phyloP scores from a whole-genome alignment of 1,140 invertebrate species.

The Leptinotarsa defecta region DNA sequence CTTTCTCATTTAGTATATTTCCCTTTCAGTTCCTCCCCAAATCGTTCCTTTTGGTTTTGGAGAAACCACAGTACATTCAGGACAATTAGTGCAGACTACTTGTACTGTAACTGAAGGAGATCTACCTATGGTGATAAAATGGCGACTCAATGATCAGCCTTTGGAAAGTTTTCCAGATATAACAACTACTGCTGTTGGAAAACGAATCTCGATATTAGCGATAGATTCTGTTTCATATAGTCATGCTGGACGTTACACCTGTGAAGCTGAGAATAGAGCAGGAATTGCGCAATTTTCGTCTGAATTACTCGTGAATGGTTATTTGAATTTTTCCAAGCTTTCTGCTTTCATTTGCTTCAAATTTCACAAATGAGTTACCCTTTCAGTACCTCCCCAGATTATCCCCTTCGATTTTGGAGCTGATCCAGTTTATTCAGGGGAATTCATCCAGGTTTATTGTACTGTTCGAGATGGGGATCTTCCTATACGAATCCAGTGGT shows the following conservation, averaged over 20 bases:
- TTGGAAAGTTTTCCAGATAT: slow-evolving; percentile 46
- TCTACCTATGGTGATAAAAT: slow-evolving; percentile 67
- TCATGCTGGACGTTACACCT: slow-evolving; percentile 69
- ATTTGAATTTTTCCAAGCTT: slow-evolving; percentile 24
- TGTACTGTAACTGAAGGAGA: slow-evolving; percentile 76
- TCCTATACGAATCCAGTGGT: slow-evolving; percentile 58
- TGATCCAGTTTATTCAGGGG: slow-evolving; percentile 76
- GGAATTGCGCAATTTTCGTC: slow-evolving; percentile 58
- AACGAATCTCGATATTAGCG: slow-evolving; percentile 58
- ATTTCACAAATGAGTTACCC: slow-evolving; percentile 49
- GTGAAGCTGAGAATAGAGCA: slow-evolving; percentile 69
- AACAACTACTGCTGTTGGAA: slow-evolving; percentile 43
- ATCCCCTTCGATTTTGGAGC: slow-evolving; percentile 77
- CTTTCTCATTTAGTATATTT: slow-evolving; percentile 1
- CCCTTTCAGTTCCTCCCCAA: slow-evolving; percentile 64
- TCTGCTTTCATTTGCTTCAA: not conserved
- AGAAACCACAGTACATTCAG: slow-evolving; percentile 68
- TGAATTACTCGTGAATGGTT: slow-evolving; percentile 46
- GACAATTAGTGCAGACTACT: slow-evolving; percentile 71
- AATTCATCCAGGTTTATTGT: slow-evolving; percentile 76
- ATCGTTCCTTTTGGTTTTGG: slow-evolving; percentile 71
- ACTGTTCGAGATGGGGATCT: slow-evolving; percentile 76
- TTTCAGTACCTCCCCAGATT: slow-evolving; percentile 64
- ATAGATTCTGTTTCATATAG: slow-evolving; percentile 74
- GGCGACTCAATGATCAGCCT: slow-evolving; percentile 65